Conservation (phyloP, 2,888 invertebrate species). For the Amiota minor region DNA sequence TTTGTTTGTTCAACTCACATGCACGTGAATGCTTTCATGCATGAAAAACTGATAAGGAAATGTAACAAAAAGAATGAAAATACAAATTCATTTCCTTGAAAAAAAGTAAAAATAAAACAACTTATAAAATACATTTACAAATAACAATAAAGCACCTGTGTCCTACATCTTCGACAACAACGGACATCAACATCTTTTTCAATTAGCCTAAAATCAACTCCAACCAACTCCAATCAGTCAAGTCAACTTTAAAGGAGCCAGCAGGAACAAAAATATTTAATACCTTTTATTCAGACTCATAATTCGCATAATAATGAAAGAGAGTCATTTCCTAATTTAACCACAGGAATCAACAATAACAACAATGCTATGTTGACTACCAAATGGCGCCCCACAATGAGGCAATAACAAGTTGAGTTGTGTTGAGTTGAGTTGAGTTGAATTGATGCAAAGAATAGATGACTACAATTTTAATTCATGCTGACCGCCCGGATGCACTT, state of each 20-base stretch:
- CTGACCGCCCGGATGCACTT: constrained; percentile 68
- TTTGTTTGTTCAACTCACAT: not conserved
- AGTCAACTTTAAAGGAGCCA: constrained; percentile 36
- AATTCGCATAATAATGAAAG: constrained; percentile 68
- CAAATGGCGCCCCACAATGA: constrained; percentile 10
- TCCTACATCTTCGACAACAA: not conserved
- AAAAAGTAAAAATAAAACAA: constrained; percentile 13
- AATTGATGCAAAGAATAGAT: not conserved
- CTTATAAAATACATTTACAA: constrained; percentile 47
- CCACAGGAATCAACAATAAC: constrained; percentile 54
- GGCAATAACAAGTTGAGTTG: not conserved
- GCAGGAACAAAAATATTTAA: constrained; percentile 59
- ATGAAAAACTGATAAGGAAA: constrained; percentile 63
- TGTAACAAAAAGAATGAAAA: constrained; percentile 42
- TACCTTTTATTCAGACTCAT: constrained; percentile 69
- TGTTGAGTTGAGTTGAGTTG: not conserved
- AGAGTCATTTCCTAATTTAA: constrained; percentile 65
- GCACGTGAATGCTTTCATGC: constrained; percentile 61
- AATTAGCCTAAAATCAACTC: constrained; percentile 65
- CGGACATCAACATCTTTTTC: constrained; percentile 45
- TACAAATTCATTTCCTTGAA: not conserved
- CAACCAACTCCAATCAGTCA: constrained; percentile 27
- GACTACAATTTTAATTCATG: constrained; percentile 42
- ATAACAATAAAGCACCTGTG: constrained; percentile 47
- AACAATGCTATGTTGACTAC: constrained; percentile 28